These are phyloP conservation scores for Stenchaetothrips biformis DNA, from an alignment of 2,888 invertebrate species.

Conservation along the genomic window DNA sequence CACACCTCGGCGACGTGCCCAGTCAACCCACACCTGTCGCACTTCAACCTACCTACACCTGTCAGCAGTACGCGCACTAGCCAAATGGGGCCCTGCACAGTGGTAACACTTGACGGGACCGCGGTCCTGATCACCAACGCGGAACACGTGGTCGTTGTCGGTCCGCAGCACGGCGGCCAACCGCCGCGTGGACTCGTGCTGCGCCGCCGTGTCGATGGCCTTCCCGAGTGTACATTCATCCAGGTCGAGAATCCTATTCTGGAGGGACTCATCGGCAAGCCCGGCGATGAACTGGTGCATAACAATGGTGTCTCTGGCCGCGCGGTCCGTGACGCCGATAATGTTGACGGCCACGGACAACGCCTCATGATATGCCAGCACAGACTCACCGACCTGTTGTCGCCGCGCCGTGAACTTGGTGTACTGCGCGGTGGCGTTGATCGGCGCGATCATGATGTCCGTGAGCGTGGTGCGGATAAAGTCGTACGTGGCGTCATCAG, in stretches of 20 bases:
- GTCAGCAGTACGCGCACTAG: neutral
- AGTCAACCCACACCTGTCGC: neutral
- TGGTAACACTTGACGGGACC: neutral
- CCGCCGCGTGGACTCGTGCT: neutral
- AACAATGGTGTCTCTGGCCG: neutral
- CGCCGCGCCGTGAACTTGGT: neutral
- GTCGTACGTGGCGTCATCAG: neutral
- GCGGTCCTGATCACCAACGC: neutral
- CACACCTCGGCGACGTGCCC: neutral
- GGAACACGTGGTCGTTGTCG: neutral
- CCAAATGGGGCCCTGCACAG: neutral
- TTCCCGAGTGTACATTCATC: neutral
- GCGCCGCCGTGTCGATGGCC: neutral
- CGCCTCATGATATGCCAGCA: neutral
- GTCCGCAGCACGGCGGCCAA: neutral
- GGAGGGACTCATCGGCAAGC: neutral
- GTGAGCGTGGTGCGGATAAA: neutral
- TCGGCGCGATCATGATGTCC: neutral
- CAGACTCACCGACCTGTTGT: neutral
- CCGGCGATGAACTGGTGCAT: neutral
- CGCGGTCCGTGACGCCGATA: neutral
- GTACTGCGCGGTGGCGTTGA: neutral
- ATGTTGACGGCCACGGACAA: neutral
- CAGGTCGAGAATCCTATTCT: neutral
- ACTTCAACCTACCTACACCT: neutral